These are phyloP conservation scores for Zootoca vivipara DNA, from an alignment of 2,113 vertebrate species.

Conservation along the genomic window DNA sequence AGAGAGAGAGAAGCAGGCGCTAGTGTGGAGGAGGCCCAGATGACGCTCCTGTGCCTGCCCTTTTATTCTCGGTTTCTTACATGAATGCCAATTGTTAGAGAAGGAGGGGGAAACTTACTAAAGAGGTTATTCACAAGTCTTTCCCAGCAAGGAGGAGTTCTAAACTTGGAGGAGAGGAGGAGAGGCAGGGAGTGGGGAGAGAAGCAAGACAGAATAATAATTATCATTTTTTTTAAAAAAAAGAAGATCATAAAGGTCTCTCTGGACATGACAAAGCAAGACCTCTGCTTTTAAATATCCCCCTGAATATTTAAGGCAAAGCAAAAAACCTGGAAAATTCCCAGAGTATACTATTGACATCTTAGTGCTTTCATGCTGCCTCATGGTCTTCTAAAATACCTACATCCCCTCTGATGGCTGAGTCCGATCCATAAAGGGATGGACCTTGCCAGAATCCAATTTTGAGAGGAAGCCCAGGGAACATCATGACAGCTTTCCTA, in stretches of 20 bases:
- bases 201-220: not conserved
- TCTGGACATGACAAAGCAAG: not conserved
- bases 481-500: not conserved
- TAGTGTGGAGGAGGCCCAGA: fast-evolving
- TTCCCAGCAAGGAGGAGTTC: not conserved
- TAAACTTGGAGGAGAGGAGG: not conserved
- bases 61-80: not conserved
- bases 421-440: not conserved
- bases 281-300: not conserved
- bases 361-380: not conserved
- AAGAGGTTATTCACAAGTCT: not conserved
- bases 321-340: not conserved
- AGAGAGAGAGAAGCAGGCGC: not conserved
- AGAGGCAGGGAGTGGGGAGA: not conserved
- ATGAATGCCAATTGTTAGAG: not conserved
- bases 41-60: not conserved
- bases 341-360: not conserved
- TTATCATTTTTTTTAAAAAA: too few species aligned
- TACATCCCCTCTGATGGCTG: not conserved
- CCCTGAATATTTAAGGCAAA: not conserved
- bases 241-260: not conserved
- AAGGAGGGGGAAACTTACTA: not conserved
- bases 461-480: not conserved
- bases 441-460: not conserved
- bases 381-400: slow-evolving; percentile 2